Evolutionary conservation across 2,888 invertebrate species (phyloP), one percentile per base, ranked within the genome.

Genomic region (Tachystola acroxantha): DNA sequence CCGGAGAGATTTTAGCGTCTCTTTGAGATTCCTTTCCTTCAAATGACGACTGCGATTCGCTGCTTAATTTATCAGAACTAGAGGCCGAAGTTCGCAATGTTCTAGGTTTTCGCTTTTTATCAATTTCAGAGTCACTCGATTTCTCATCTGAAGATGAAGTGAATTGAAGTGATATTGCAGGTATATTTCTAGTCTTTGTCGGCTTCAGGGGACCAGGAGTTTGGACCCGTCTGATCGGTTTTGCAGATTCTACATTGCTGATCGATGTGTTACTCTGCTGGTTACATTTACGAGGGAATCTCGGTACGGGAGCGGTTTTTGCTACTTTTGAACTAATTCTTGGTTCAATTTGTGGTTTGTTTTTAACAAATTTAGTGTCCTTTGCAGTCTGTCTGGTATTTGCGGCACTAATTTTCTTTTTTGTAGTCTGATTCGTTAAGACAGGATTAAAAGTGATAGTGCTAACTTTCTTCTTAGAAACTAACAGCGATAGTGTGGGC

Each of bases 381-480:
- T 45, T 44, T 11, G 34, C 28, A 2, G 37, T 42, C 19, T 46
- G 44, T 27, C 46, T 47, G 7, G 16, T 16, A 4, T 22, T 56
- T n/a, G 25, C n/a, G n/a, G n/a, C n/a, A n/a, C n/a, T n/a, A n/a
- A n/a, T n/a, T n/a, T n/a, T n/a, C n/a, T n/a, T n/a, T n/a, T n/a
- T n/a, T n/a, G n/a, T n/a, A n/a, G n/a, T n/a, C n/a, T 36, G 41
- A 10, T 42, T 45, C 0, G 59, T 58, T 14, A 63, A 9, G 0
- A 64, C 39, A 0, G 68, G 65, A 20, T 68, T 53, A 54, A 69
- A 68, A 28, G 58, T 62, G 14, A 59, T 40, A 13, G 43, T 51
- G 2, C 19, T 34, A 2, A n/a, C 4, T 24, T 12, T 64, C 19
- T 46, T 43, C 22, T 47, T 61, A 14, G 62, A 50, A 1, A 43